These are phyloP conservation scores for Pituophis catenifer DNA, from an alignment of 2,113 vertebrate species.

Conservation along the genomic window DNA sequence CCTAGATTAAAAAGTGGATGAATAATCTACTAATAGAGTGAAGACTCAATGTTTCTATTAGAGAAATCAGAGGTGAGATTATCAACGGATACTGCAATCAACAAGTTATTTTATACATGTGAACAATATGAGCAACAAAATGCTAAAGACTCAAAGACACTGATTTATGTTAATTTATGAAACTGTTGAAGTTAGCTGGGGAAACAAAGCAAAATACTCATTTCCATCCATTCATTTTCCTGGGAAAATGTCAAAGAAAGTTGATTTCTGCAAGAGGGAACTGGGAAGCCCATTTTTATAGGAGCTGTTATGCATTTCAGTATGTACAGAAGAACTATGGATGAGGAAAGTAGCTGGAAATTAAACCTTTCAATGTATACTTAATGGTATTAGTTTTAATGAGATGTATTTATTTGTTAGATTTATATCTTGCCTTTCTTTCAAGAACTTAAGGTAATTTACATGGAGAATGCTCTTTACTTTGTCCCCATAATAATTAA, in stretches of 20 bases:
- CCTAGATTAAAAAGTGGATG: constrained; percentile 67
- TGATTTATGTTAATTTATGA: not conserved
- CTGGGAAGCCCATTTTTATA: not conserved
- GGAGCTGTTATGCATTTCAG: not conserved
- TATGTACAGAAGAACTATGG: not conserved
- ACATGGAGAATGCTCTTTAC: not conserved
- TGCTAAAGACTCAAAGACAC: not conserved
- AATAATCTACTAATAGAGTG: not conserved
- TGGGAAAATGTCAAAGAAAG: not conserved
- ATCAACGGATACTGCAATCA: not conserved
- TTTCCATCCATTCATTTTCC: not conserved
- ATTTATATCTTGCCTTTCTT: not conserved
- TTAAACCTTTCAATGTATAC: not conserved
- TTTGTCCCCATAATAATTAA: not conserved
- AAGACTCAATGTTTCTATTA: not conserved
- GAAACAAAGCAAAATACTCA: not conserved
- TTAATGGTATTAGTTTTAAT: not conserved
- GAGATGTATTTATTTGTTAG: not conserved
- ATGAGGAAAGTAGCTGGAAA: not conserved
- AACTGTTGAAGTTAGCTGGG: not conserved
- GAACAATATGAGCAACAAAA: not conserved
- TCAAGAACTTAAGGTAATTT: not conserved
- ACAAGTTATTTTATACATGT: not conserved
- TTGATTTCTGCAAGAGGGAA: not conserved
- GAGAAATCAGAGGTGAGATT: not conserved